These are phyloP conservation scores for Daubentonia madagascariensis DNA, from an alignment of 2,113 vertebrate genomes.

Conservation along the genomic window DNA sequence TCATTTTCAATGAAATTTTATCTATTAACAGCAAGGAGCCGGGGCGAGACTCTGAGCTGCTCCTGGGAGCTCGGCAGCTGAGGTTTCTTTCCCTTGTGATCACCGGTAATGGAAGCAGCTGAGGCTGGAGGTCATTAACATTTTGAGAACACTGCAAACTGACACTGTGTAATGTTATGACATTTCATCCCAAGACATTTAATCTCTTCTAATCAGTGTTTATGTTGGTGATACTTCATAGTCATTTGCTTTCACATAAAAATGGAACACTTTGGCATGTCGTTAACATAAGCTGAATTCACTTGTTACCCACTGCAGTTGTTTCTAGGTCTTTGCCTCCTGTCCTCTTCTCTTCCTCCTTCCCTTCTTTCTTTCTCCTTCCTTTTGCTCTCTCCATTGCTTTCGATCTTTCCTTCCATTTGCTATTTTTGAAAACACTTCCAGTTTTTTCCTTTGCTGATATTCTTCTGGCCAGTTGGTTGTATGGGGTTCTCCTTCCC, in stretches of 20 bases:
- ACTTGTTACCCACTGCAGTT: background rate
- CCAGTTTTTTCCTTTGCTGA: background rate
- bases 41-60: background rate
- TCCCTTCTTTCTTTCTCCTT: background rate
- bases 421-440: background rate
- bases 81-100: slow-evolving; percentile 40
- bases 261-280: slow-evolving; percentile 6
- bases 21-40: background rate
- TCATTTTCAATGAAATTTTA: slow-evolving; percentile 53
- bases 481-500: background rate
- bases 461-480: background rate
- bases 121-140: slow-evolving; percentile 59
- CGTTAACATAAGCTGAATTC: slow-evolving; percentile 55
- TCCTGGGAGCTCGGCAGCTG: background rate
- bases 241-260: slow-evolving; percentile 66
- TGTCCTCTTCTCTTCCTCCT: background rate
- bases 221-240: slow-evolving; percentile 61
- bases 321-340: background rate
- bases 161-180: slow-evolving; percentile 67
- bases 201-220: slow-evolving; percentile 76
- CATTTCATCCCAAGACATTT: slow-evolving; percentile 71
- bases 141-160: slow-evolving; percentile 67
- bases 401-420: background rate
- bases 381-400: background rate
- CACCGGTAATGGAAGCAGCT: background rate